Percentiles rank a stretch among this genome's conserved stretches.
phyloP scores from a whole-genome alignment of 2,888 invertebrate genomes.

The Andrena minutula region DNA sequence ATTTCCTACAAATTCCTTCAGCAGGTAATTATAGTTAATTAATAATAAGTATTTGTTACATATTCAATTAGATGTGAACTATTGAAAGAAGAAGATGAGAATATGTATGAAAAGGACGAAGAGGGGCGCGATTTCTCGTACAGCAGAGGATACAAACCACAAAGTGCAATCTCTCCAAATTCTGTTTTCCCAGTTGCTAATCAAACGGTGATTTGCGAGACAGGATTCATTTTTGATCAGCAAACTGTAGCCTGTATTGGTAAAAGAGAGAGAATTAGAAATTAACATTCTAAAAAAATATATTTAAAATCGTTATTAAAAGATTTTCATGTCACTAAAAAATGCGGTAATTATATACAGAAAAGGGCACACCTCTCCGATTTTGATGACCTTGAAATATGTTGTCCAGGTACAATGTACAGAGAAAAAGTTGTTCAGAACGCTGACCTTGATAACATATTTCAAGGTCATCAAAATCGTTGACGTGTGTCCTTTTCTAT shows the following conservation, averaged over 20 bases:
- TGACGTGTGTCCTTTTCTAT: too few relatives aligned
- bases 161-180: neutral
- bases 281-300: neutral
- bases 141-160: constrained; percentile 82
- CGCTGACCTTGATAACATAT: too few relatives aligned
- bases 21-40: too few relatives aligned
- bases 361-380: neutral
- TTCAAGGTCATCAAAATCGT: too few relatives aligned
- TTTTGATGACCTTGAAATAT: too few relatives aligned
- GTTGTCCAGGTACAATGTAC: too few relatives aligned
- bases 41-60: neutral
- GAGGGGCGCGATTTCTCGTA: constrained; percentile 20
- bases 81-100: neutral
- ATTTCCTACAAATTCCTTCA: too few relatives aligned
- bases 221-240: constrained; percentile 57
- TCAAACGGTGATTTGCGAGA: constrained; percentile 37
- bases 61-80: constrained; percentile 55
- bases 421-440: too few relatives aligned
- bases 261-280: constrained; percentile 19
- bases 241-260: constrained; percentile 54
- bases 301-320: neutral
- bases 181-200: constrained; percentile 23
- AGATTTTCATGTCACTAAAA: neutral
- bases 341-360: neutral
- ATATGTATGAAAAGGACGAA: constrained; percentile 7